A percentile compares a stretch with the other conserved stretches of the same genome.
Evolutionary conservation across 2,113 vertebrate genomes (phyloP).

Genomic region (Notarius quadriscutis): DNA sequence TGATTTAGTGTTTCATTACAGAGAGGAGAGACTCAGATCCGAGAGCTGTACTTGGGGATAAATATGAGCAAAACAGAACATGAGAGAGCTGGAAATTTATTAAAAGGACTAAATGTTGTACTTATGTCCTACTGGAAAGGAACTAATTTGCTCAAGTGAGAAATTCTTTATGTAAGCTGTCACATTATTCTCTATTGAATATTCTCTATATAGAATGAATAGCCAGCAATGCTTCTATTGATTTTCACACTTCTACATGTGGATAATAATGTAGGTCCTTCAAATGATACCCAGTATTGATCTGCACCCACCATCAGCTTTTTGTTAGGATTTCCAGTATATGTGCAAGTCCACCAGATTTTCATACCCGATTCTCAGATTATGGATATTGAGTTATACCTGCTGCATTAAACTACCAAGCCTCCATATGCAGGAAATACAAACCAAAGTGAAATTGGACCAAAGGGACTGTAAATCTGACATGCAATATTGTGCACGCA

Average conservation of each 20-base stretch:
- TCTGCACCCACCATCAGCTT: neutral
- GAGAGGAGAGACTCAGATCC: neutral
- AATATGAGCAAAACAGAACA: neutral
- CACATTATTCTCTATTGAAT: constrained; percentile 6
- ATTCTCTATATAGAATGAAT: neutral
- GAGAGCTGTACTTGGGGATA: neutral
- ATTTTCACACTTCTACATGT: neutral
- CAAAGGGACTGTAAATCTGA: too few relatives aligned
- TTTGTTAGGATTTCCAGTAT: too few relatives aligned
- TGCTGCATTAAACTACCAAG: too few relatives aligned
- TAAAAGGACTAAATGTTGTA: neutral
- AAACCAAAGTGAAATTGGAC: too few relatives aligned
- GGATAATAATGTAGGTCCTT: neutral
- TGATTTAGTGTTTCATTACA: neutral
- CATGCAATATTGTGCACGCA: too few relatives aligned
- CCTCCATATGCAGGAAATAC: too few relatives aligned
- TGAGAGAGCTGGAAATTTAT: neutral
- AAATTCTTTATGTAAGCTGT: neutral
- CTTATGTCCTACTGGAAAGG: neutral
- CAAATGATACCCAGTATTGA: neutral
- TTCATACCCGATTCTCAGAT: too few relatives aligned
- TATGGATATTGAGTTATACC: too few relatives aligned
- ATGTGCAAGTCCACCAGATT: too few relatives aligned
- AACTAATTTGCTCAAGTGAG: neutral
- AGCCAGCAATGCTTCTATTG: neutral